phyloP scores from a whole-genome alignment of 1,140 invertebrate species.

The Dendroctonus ponderosae region DNA sequence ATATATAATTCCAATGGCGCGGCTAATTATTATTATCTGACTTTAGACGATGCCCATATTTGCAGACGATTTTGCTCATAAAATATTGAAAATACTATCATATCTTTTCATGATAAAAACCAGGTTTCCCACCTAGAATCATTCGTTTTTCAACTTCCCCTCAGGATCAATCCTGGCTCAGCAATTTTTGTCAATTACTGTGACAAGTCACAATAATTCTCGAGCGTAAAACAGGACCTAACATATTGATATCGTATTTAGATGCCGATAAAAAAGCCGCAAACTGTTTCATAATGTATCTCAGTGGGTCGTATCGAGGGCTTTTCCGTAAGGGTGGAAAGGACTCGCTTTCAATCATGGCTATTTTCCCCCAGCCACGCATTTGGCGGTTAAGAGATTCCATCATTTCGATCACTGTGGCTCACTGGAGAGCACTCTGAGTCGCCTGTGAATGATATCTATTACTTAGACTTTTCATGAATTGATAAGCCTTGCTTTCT shows the following conservation, averaged over 20 bases:
- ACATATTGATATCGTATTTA: conserved; percentile 50
- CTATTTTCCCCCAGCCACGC: conserved; percentile 51
- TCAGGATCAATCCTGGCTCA: conserved; percentile 13
- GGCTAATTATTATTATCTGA: too few species aligned
- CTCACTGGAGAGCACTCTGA: conserved; percentile 49
- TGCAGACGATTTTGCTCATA: too few species aligned
- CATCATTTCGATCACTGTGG: conserved; percentile 52
- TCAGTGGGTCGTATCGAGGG: conserved; percentile 35
- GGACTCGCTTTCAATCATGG: conserved; percentile 51
- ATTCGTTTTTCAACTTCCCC: conserved; percentile 1
- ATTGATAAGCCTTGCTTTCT: conserved; percentile 13
- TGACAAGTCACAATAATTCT: conserved; percentile 41
- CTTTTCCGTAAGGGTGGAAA: conserved; percentile 37
- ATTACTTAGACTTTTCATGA: conserved; percentile 37
- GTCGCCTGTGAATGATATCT: conserved; percentile 49
- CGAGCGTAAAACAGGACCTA: conserved; percentile 30
- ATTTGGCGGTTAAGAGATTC: conserved; percentile 53
- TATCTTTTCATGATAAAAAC: background rate
- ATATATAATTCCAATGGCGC: too few species aligned
- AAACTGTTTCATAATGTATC: conserved; percentile 51
- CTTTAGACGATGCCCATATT: too few species aligned
- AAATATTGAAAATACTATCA: too few species aligned
- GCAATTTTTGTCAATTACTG: conserved; percentile 36
- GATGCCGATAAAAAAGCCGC: conserved; percentile 50
- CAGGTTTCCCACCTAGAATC: background rate